Conservation (phyloP, 2,888 invertebrate genomes). For the Lasioglossum vierecki region DNA sequence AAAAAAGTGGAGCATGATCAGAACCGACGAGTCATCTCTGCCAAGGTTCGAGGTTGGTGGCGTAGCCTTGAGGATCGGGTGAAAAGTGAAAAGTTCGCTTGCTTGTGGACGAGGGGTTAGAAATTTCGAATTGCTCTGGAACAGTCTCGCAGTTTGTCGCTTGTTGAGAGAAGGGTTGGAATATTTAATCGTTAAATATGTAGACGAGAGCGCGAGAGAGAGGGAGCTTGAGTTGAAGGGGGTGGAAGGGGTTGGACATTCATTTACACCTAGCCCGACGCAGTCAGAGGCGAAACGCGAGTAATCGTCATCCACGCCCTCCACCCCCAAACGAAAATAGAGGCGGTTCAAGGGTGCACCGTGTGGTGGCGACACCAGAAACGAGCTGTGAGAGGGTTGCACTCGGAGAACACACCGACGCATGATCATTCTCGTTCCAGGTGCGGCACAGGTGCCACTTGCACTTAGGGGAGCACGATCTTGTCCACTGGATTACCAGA, state of each 20-base stretch:
- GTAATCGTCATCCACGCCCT: slow-evolving; percentile 47
- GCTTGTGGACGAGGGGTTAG: not conserved
- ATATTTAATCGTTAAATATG: slow-evolving; percentile 31
- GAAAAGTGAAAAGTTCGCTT: not conserved
- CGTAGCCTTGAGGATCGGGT: not conserved
- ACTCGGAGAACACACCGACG: slow-evolving; percentile 6
- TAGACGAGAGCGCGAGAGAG: not conserved
- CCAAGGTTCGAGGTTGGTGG: not conserved
- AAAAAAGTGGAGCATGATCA: not conserved
- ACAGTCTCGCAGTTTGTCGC: not conserved
- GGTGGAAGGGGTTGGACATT: slow-evolving; percentile 15
- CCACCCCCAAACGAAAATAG: slow-evolving; percentile 35
- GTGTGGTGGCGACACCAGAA: slow-evolving; percentile 34
- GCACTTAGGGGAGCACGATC: not conserved
- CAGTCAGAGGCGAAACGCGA: slow-evolving; percentile 31
- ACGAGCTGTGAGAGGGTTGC: slow-evolving; percentile 7
- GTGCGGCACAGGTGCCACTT: not conserved
- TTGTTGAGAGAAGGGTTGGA: not conserved
- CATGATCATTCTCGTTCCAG: not conserved
- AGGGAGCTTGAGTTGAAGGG: not conserved
- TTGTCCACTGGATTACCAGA: not conserved
- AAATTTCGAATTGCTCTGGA: not conserved
- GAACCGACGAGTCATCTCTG: slow-evolving; percentile 7
- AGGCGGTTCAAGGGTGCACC: slow-evolving; percentile 19
- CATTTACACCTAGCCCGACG: slow-evolving; percentile 34